Percentiles rank a stretch among this genome's conserved stretches.
phyloP scores from a whole-genome alignment of 2,888 invertebrate genomes.

The Zygogramma bicolorata region DNA sequence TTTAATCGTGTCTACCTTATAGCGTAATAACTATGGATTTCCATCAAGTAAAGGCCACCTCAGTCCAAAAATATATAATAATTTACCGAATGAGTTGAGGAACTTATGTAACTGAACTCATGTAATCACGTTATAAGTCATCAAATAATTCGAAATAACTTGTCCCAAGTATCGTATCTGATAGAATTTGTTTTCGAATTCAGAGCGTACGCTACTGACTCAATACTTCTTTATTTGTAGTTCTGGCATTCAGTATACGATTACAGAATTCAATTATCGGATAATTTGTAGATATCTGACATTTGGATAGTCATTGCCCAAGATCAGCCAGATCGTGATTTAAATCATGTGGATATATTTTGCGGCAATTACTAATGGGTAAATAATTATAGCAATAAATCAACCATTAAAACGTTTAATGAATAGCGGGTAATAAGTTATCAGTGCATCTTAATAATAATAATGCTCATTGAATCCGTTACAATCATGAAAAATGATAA shows the following conservation, averaged over 20 bases:
- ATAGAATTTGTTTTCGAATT: not conserved
- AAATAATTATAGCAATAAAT: not conserved
- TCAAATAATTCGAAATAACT: too few species aligned
- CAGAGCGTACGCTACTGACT: not conserved
- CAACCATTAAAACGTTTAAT: not conserved
- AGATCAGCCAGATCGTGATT: not conserved
- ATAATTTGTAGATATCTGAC: not conserved
- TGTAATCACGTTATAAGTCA: too few species aligned
- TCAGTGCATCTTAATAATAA: not conserved
- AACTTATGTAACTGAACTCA: too few species aligned
- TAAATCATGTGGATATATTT: slow-evolving; percentile 8
- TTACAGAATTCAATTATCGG: not conserved
- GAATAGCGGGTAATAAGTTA: not conserved
- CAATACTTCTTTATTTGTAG: not conserved
- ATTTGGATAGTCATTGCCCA: not conserved
- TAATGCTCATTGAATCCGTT: too few species aligned
- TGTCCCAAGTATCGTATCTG: too few species aligned
- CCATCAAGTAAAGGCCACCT: too few species aligned
- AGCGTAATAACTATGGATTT: too few species aligned
- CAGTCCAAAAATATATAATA: too few species aligned
- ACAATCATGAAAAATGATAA: too few species aligned
- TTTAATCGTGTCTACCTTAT: too few species aligned
- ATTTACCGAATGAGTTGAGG: too few species aligned
- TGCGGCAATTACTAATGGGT: not conserved
- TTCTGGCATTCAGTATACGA: not conserved